These are phyloP conservation scores for Peromyscus nudipes DNA, from an alignment of 2,797 vertebrate species.

Conservation along the genomic window DNA sequence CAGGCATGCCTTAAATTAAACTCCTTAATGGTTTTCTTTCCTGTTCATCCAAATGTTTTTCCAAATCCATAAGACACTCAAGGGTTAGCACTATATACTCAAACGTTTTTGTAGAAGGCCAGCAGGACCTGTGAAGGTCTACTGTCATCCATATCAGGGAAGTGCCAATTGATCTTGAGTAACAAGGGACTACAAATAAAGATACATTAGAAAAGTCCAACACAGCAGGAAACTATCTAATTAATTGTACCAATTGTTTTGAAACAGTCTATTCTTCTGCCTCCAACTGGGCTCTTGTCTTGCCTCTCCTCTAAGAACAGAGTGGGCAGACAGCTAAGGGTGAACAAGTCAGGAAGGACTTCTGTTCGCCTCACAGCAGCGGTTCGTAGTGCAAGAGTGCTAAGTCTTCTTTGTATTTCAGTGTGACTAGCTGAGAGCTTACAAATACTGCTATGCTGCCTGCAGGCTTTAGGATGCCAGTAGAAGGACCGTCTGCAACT, in stretches of 20 bases:
- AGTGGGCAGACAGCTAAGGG: neutral
- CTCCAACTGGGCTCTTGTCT: neutral
- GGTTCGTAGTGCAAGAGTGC: neutral
- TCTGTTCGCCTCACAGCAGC: neutral
- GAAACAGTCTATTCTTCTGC: neutral
- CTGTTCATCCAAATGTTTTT: neutral
- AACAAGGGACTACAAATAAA: neutral
- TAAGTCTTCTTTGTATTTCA: neutral
- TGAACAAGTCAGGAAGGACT: neutral
- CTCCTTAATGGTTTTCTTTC: neutral
- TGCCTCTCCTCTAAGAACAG: neutral
- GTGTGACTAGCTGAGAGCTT: neutral
- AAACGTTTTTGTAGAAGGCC: neutral
- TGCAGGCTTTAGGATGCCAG: neutral
- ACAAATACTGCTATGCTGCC: neutral
- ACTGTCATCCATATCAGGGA: neutral
- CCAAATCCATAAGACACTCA: neutral
- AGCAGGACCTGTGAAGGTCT: neutral
- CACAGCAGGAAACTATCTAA: neutral
- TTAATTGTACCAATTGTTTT: neutral
- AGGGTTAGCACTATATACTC: neutral
- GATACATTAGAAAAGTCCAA: neutral
- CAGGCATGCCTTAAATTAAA: neutral
- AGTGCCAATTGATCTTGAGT: neutral
- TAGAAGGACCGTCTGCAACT: neutral